A percentile compares a stretch with the other conserved stretches of the same genome.
These are phyloP conservation scores for Papilio elwesi DNA, from an alignment of 2,888 invertebrate species.

Conservation along the genomic window DNA sequence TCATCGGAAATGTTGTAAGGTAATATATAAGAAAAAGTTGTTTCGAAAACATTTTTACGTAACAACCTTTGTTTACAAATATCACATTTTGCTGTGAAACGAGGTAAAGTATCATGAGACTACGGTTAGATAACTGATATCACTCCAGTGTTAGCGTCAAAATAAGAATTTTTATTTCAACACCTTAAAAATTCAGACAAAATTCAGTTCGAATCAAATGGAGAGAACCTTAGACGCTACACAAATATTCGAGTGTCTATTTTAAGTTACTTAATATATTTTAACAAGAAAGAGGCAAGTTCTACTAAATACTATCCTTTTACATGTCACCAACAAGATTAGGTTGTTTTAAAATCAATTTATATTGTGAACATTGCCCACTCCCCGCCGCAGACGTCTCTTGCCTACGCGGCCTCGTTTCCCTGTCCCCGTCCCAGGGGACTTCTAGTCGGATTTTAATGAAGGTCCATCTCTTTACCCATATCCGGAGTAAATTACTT, in stretches of 20 bases:
- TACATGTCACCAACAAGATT: slow-evolving; percentile 3
- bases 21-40: no score
- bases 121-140: no score
- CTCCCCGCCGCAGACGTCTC: slow-evolving; percentile 13
- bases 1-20: no score
- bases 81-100: no score
- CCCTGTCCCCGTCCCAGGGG: slow-evolving; percentile 29
- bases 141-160: no score
- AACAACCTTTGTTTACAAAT: no score
- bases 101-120: no score
- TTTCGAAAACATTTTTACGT: no score
- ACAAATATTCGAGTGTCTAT: background rate
- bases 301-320: background rate
- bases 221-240: no score
- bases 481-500: slow-evolving; percentile 23
- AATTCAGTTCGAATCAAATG: no score
- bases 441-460: slow-evolving; percentile 32
- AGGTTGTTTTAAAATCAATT: slow-evolving; percentile 17
- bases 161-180: no score
- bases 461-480: slow-evolving; percentile 26
- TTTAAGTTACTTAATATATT: background rate
- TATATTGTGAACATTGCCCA: slow-evolving; percentile 14
- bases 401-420: background rate
- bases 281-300: background rate
- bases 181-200: no score